Conservation (phyloP, 2,113 vertebrate species). For the Vidua chalybeata region DNA sequence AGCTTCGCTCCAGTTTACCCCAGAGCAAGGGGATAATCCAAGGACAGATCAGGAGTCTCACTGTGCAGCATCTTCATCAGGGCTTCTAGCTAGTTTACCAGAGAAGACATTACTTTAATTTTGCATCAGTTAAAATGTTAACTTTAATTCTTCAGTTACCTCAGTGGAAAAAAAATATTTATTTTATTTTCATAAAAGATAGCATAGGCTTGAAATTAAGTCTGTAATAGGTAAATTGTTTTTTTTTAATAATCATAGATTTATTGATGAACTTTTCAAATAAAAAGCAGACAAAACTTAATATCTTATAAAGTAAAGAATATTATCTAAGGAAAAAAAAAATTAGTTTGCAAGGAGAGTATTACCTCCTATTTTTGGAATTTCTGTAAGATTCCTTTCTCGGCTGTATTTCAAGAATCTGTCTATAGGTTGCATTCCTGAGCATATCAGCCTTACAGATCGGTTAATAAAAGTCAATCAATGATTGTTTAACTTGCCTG, state of each 20-base stretch:
- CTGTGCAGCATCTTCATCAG: background rate
- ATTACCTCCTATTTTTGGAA: constrained; percentile 62
- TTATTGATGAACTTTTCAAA: constrained; percentile 55
- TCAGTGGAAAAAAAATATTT: background rate
- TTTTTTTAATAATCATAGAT: constrained; percentile 52
- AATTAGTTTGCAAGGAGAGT: constrained; percentile 1
- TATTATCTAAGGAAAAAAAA: constrained; percentile 41
- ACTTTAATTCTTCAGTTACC: background rate
- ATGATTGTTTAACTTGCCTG: constrained; percentile 71
- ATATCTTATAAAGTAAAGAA: background rate
- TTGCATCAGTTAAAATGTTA: background rate
- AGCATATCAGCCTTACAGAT: constrained; percentile 82
- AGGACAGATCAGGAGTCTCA: background rate
- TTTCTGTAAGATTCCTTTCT: constrained; percentile 77
- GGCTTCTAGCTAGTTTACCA: background rate
- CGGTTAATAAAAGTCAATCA: constrained; percentile 83
- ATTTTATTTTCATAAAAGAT: constrained; percentile 4
- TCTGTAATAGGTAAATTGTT: background rate
- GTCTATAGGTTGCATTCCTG: constrained; percentile 78
- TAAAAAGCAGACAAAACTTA: constrained; percentile 48
- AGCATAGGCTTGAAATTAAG: constrained; percentile 8
- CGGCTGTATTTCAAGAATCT: constrained; percentile 75
- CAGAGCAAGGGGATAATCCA: background rate
- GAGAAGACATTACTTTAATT: background rate
- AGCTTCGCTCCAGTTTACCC: background rate